Conservation (phyloP, 2,888 invertebrate genomes). For the Cephonodes hylas region DNA sequence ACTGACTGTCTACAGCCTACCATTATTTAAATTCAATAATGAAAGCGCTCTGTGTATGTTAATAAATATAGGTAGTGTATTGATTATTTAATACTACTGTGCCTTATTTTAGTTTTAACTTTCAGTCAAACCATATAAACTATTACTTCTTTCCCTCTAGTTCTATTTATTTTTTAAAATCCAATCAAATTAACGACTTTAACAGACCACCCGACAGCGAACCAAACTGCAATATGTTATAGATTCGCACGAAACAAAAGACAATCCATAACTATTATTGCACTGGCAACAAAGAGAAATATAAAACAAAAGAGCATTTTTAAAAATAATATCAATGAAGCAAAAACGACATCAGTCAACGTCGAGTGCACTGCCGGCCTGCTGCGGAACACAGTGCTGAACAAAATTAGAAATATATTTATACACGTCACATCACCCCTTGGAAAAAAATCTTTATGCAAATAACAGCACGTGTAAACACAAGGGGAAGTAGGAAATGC, state of each 20-base stretch:
- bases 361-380: conserved; percentile 51
- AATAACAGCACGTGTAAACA: conserved; percentile 78
- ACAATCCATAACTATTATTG: not conserved
- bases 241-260: too few relatives aligned
- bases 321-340: conserved; percentile 55
- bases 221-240: too few relatives aligned
- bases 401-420: conserved; percentile 80
- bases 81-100: too few relatives aligned
- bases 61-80: too few relatives aligned
- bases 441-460: conserved; percentile 76
- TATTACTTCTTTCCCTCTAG: not conserved
- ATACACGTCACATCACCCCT: conserved; percentile 67
- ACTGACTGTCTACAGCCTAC: too few relatives aligned
- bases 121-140: too few relatives aligned
- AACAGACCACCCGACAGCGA: too few relatives aligned
- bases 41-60: too few relatives aligned
- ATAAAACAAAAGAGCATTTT: conserved; percentile 10
- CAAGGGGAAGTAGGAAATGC: conserved; percentile 59
- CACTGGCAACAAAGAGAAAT: not conserved
- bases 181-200: not conserved
- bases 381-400: conserved; percentile 63
- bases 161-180: not conserved
- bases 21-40: too few relatives aligned
- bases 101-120: too few relatives aligned
- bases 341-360: conserved; percentile 71